A percentile compares a stretch with the other conserved stretches of the same genome.
Evolutionary conservation across 2,888 invertebrate species (phyloP).

Genomic region (Pimpla rufipes): DNA sequence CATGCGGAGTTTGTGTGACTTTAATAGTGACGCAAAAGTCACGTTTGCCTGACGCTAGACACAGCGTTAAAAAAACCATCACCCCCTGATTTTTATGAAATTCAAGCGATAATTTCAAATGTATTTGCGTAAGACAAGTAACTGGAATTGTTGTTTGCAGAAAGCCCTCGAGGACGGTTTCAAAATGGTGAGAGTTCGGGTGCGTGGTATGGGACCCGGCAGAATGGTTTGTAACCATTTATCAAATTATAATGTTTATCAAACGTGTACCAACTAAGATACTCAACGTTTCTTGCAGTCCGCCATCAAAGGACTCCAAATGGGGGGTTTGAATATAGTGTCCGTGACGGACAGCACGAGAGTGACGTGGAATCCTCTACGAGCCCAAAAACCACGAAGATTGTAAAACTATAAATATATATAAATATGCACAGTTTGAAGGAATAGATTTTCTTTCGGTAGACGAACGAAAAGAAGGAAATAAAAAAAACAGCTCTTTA

Average conservation of each 20-base stretch:
- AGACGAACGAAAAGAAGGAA: not conserved
- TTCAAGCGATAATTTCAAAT: too few species aligned
- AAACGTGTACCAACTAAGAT: not conserved
- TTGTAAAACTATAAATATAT: constrained; percentile 87
- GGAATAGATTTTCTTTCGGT: constrained; percentile 48
- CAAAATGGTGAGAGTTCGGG: constrained; percentile 91
- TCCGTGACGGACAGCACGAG: constrained; percentile 97
- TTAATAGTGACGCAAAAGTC: too few species aligned
- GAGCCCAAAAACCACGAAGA: constrained; percentile 94
- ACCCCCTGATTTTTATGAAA: too few species aligned
- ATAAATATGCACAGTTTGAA: constrained; percentile 21
- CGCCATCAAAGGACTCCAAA: constrained; percentile 96
- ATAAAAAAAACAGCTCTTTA: too few species aligned
- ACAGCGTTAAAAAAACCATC: too few species aligned
- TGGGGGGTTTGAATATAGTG: constrained; percentile 95
- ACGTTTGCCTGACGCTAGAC: too few species aligned
- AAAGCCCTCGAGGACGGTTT: constrained; percentile 91
- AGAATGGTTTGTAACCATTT: constrained; percentile 90
- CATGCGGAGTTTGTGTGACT: too few species aligned
- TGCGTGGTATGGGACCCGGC: constrained; percentile 95
- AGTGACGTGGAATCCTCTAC: constrained; percentile 91
- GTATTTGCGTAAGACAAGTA: too few species aligned
- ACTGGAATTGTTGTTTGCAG: constrained; percentile 84
- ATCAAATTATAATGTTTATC: not conserved
- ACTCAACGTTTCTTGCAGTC: constrained; percentile 88